Evolutionary conservation across 2,113 vertebrate genomes (phyloP), one percentile per base, ranked within the genome.

Genomic region (Bujurquina vittata): DNA sequence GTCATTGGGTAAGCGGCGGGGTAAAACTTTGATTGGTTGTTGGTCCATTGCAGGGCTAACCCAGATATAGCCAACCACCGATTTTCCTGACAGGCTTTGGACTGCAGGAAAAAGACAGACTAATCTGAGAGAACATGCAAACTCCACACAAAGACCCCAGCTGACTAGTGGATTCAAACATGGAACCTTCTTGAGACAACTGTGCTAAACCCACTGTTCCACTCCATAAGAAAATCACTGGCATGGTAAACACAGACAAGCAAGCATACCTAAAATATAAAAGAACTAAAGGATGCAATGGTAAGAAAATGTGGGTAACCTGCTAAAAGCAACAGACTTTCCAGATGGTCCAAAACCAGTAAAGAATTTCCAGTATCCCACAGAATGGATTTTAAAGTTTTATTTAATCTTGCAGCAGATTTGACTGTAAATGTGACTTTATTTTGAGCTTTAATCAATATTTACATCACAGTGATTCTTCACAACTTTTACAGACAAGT

Each of bases 391-490:
- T 26, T 26, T 26, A 3, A 26, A 26, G 26, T 26, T 26, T 72
- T 14, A 8, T 17, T 31, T 52, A 20, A n/a, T 17, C 65, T 52
- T 7, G 20, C 46, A 72, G 43, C 10, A 54, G 46, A 31, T 14
- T 72, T 8, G 26, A 49, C 2, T 49, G 14, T 4, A 49, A 49
- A 11, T 20, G 9, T 60, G 37, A 31, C 17, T 59, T 92, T 90
- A 90, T 90, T 87, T 63, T 5, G 20, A 83, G 59, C n/a, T 22
- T 78, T 10, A 75, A 40, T 83, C 56, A 77, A 56, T 61, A 81
- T 69, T 79, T 63, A 52, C 52, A 49, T 80, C 84, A 65, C 60
- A 60, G 26, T n/a, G 23, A 72, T 52, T 59, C 23, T 33, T 79
- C 63, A 79, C 76, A 15, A 61, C 52, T 73, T 58, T 67, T n/a